Percentiles rank a stretch among this genome's conserved stretches.
Evolutionary conservation across 2,113 vertebrate species (phyloP).

Genomic region (Rhinolophus sinicus): DNA sequence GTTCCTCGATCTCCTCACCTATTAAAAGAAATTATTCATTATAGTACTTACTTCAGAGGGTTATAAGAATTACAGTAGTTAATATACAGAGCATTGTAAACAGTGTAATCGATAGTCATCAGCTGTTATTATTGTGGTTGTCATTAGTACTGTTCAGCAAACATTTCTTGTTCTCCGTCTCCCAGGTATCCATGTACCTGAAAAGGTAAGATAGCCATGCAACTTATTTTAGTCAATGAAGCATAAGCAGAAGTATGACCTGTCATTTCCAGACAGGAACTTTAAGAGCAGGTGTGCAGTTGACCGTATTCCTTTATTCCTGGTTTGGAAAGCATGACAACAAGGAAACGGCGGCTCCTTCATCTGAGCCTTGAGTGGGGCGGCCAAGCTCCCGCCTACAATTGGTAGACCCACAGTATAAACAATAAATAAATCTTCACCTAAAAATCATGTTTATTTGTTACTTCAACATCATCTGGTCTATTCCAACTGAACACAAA

Average conservation of each 20-base stretch:
- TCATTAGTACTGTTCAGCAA: neutral
- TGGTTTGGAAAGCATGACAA: neutral
- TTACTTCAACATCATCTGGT: neutral
- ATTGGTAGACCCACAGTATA: neutral
- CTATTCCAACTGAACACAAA: neutral
- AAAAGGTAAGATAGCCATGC: neutral
- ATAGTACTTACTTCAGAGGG: neutral
- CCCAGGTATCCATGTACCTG: neutral
- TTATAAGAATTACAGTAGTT: neutral
- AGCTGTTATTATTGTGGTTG: neutral
- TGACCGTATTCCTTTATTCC: neutral
- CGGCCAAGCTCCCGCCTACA: neutral
- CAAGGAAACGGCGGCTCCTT: neutral
- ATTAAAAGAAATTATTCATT: neutral
- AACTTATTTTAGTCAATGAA: neutral
- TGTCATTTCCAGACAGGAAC: neutral
- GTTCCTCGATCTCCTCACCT: neutral
- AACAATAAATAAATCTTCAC: neutral
- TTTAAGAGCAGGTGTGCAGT: neutral
- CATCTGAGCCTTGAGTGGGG: neutral
- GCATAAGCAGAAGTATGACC: neutral
- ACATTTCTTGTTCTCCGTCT: neutral
- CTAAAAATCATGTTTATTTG: neutral
- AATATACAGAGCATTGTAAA: neutral
- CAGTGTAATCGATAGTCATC: neutral